Percentiles rank a stretch among this genome's conserved stretches.
These are phyloP conservation scores for Urocynchramus pylzowi DNA, from an alignment of 2,113 vertebrate genomes.

Conservation along the genomic window DNA sequence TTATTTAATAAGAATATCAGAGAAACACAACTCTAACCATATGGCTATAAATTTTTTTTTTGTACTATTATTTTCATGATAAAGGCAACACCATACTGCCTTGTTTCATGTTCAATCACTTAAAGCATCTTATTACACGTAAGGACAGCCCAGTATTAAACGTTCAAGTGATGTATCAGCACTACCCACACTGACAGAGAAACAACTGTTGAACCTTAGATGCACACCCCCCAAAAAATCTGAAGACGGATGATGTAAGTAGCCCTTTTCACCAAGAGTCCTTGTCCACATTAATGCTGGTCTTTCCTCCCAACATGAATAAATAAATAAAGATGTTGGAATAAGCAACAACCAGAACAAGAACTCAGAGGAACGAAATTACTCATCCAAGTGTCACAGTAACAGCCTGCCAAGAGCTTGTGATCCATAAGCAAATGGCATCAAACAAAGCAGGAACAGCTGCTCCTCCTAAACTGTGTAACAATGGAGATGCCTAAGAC, in stretches of 20 bases:
- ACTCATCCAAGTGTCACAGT: background rate
- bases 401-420: background rate
- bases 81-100: background rate
- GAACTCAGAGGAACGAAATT: background rate
- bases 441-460: background rate
- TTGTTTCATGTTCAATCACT: background rate
- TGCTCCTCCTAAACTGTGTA: background rate
- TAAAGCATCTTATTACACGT: background rate
- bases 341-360: background rate
- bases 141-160: background rate
- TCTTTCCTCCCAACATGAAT: background rate
- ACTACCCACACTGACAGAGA: background rate
- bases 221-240: background rate
- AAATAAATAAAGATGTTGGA: constrained; percentile 23
- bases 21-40: background rate
- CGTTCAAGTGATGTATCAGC: background rate
- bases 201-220: background rate
- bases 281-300: background rate
- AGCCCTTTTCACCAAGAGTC: background rate
- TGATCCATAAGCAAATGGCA: background rate
- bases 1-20: background rate
- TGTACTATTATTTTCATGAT: background rate
- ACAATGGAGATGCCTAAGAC: rapidly evolving
- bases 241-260: background rate
- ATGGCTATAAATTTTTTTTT: background rate